A percentile compares a stretch with the other conserved stretches of the same genome.
Evolutionary conservation across 2,888 invertebrate genomes (phyloP).

Genomic region (Hydriomena furcata): DNA sequence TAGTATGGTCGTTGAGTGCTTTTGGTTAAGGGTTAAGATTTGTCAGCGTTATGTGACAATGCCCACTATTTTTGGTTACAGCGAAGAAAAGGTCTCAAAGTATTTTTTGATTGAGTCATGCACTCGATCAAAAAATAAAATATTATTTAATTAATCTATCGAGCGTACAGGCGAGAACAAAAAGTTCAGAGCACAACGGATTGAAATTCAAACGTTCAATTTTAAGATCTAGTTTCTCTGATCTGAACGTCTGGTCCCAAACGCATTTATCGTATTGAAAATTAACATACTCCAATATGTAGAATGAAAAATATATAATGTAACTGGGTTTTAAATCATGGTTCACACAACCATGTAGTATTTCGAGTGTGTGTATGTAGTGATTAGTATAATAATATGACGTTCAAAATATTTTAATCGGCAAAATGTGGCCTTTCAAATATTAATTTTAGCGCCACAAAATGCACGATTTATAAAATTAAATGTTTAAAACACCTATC

Average conservation of each 20-base stretch:
- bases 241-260: conserved; percentile 3
- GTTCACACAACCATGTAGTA: conserved; percentile 12
- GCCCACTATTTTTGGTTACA: neutral
- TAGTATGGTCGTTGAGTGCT: neutral
- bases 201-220: conserved; percentile 32
- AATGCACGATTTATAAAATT: neutral
- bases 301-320: neutral
- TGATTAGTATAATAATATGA: conserved; percentile 41
- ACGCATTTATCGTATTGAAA: conserved; percentile 11
- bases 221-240: conserved; percentile 7
- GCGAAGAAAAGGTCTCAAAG: neutral
- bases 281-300: neutral
- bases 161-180: neutral
- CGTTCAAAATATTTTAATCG: conserved; percentile 38
- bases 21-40: no score
- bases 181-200: conserved; percentile 1
- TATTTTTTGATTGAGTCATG: conserved; percentile 14
- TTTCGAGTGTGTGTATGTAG: conserved; percentile 47
- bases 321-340: conserved; percentile 5
- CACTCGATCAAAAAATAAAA: neutral
- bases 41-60: neutral
- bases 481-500: neutral
- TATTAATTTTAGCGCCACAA: conserved; percentile 33
- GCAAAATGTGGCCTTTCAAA: conserved; percentile 48
- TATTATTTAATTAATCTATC: neutral